phyloP scores from a whole-genome alignment of 2,113 vertebrate species.

The Tautogolabrus adspersus region DNA sequence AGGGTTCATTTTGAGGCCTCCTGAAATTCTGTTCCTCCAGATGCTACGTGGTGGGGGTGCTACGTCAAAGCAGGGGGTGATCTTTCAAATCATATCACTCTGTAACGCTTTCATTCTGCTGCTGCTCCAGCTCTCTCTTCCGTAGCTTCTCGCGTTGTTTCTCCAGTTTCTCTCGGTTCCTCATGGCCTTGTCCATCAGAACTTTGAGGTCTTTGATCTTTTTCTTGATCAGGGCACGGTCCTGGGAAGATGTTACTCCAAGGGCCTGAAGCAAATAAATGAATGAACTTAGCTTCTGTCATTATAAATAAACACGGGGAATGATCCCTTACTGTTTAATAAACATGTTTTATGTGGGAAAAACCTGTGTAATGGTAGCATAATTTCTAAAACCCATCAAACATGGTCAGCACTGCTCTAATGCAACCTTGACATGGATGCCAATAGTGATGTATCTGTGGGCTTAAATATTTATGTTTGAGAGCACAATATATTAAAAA shows the following conservation, averaged over 20 bases:
- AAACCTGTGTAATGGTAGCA: too few species aligned
- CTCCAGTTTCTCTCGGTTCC: constrained; percentile 92
- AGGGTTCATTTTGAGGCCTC: constrained; percentile 51
- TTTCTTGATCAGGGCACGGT: constrained; percentile 92
- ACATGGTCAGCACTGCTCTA: too few species aligned
- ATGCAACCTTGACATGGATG: too few species aligned
- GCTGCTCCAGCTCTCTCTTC: constrained; percentile 87
- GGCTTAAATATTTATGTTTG: too few species aligned
- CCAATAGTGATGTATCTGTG: too few species aligned
- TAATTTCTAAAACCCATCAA: too few species aligned
- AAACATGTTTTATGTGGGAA: too few species aligned
- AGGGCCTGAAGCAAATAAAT: constrained; percentile 84
- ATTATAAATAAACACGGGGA: too few species aligned
- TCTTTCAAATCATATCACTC: constrained; percentile 55
- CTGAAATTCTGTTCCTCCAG: constrained; percentile 44
- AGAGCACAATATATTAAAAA: too few species aligned
- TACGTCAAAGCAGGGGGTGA: constrained; percentile 48
- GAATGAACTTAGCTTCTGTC: background rate
- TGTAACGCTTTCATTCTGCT: constrained; percentile 79
- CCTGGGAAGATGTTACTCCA: constrained; percentile 90
- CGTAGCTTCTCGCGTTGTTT: constrained; percentile 90
- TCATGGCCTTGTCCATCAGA: constrained; percentile 90
- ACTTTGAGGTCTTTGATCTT: constrained; percentile 94
- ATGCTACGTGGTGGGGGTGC: constrained; percentile 63
- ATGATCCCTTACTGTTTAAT: too few species aligned